These are phyloP conservation scores for Phrixothrix hirtus DNA, from an alignment of 2,888 invertebrate species.

Conservation along the genomic window DNA sequence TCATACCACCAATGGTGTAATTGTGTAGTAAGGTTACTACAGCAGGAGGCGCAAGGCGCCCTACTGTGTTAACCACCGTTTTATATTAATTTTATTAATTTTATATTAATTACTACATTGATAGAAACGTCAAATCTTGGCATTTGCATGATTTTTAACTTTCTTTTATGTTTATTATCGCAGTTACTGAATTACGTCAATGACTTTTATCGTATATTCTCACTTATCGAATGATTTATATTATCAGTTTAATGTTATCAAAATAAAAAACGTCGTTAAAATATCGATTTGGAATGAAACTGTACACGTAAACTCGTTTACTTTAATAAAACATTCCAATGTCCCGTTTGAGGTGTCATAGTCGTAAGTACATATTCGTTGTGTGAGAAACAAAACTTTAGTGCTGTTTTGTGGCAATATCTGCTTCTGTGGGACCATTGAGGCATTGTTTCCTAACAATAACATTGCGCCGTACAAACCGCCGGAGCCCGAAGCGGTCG, in stretches of 20 bases:
- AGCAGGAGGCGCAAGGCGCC: no score
- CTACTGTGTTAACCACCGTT: no score
- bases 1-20: no score
- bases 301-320: conserved; percentile 34
- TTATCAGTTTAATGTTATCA: not conserved
- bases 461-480: conserved; percentile 51
- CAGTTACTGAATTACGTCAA: no score
- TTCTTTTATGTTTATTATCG: no score
- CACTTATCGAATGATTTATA: not conserved
- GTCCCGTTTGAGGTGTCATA: conserved; percentile 45
- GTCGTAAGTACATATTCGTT: conserved; percentile 49
- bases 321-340: conserved; percentile 41
- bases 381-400: conserved; percentile 53
- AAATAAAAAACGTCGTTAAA: conserved; percentile 6
- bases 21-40: no score
- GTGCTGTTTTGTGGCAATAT: conserved; percentile 54
- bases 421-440: conserved; percentile 52
- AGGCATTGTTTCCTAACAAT: conserved; percentile 53
- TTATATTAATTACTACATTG: no score
- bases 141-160: no score
- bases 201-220: not conserved
- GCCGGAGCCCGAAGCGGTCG: conserved; percentile 33
- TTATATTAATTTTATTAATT: no score
- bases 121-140: no score
- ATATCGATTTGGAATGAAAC: conserved; percentile 29